phyloP scores from a whole-genome alignment of 2,888 invertebrate genomes.

The Oeneis ivallda region DNA sequence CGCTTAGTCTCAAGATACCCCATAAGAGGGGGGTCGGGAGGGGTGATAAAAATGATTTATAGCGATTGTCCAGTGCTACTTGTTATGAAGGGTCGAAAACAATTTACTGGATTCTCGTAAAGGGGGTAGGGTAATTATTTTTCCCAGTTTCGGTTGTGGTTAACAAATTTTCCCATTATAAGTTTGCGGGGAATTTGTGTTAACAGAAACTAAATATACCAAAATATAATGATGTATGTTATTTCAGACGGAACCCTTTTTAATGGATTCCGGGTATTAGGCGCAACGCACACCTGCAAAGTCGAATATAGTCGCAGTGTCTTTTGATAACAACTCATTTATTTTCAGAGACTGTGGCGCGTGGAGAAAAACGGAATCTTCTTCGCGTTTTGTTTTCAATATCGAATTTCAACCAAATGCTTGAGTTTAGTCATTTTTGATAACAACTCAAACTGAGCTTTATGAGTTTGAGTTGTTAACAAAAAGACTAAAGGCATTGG shows the following conservation, averaged over 20 bases:
- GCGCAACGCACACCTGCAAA: neutral
- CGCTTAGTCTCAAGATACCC: conserved; percentile 31
- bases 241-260: neutral
- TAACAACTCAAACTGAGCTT: no score
- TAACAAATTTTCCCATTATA: conserved; percentile 33
- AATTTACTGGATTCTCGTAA: conserved; percentile 64
- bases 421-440: no score
- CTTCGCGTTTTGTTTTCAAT: no score
- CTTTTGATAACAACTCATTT: no score
- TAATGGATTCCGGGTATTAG: neutral
- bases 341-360: no score
- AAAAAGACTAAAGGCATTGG: no score
- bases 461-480: no score
- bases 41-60: conserved; percentile 79
- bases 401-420: no score
- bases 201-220: conserved; percentile 10
- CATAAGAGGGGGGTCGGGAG: conserved; percentile 43
- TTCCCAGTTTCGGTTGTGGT: conserved; percentile 28
- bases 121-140: conserved; percentile 57
- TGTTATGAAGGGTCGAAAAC: conserved; percentile 73
- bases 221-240: neutral
- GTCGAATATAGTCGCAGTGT: no score
- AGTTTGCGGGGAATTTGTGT: conserved; percentile 19
- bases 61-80: conserved; percentile 69
- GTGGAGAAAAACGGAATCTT: no score